phyloP scores from a whole-genome alignment of 1,140 invertebrate genomes.

The Eubasilissa regina region DNA sequence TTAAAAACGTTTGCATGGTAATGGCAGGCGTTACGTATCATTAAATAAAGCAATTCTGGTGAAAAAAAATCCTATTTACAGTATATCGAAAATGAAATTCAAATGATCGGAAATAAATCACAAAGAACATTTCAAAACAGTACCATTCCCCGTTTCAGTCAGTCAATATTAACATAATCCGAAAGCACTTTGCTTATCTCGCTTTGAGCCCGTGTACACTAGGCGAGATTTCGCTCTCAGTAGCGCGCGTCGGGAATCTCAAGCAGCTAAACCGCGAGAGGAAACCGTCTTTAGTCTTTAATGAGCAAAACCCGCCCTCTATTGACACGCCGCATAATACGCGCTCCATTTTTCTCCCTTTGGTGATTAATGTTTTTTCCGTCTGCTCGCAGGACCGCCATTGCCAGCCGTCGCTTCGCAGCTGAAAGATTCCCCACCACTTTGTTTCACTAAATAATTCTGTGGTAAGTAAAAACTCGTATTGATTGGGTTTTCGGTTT shows the following conservation, averaged over 20 bases:
- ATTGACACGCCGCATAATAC: conserved; percentile 10
- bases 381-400: conserved; percentile 17
- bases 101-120: no score
- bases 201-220: background rate
- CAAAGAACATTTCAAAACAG: no score
- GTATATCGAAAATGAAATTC: no score
- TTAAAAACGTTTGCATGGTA: no score
- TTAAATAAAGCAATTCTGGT: no score
- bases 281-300: background rate
- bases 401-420: background rate
- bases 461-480: conserved; percentile 17
- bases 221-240: background rate
- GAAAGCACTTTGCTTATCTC: background rate
- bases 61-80: no score
- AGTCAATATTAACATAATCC: background rate
- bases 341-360: conserved; percentile 1
- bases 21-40: no score
- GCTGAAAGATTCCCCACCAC: background rate
- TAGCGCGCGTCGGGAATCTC: background rate
- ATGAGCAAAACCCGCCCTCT: background rate
- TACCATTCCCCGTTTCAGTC: no score
- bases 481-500: conserved; percentile 5
- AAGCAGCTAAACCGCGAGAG: background rate
- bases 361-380: conserved; percentile 31
- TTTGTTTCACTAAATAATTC: background rate